Percentiles rank a stretch among this genome's conserved stretches.
Evolutionary conservation across 2,888 invertebrate genomes (phyloP).

Genomic region (Tetragonula carbonaria): DNA sequence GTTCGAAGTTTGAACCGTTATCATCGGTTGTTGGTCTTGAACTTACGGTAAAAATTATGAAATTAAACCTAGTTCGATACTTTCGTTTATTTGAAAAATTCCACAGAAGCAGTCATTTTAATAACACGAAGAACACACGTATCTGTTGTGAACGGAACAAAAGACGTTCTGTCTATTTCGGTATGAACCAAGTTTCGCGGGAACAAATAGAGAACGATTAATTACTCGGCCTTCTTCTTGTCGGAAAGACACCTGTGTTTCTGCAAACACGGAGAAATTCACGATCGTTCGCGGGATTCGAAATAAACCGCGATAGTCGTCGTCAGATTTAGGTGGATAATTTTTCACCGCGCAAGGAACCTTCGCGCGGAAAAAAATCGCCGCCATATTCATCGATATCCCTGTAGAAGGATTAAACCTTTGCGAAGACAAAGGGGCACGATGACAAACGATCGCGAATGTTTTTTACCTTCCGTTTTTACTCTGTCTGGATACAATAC

Average conservation of each 20-base stretch:
- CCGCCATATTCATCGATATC: conserved; percentile 4
- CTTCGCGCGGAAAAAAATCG: neutral
- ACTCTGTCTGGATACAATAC: conserved; percentile 1
- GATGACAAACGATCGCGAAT: conserved; percentile 29
- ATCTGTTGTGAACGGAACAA: no score
- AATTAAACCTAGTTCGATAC: no score
- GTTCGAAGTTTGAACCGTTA: no score
- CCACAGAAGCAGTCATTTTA: no score
- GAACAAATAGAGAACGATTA: neutral
- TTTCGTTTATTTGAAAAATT: no score
- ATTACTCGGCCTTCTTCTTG: neutral
- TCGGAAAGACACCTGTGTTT: neutral
- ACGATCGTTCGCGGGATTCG: no score
- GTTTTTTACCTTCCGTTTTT: conserved; percentile 1
- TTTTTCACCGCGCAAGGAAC: conserved; percentile 11
- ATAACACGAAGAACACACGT: no score
- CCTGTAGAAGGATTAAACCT: conserved; percentile 35
- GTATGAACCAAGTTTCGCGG: no score
- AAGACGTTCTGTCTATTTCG: no score
- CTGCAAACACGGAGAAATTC: neutral
- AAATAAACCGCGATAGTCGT: neutral
- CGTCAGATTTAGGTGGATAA: conserved; percentile 3
- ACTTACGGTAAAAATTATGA: no score
- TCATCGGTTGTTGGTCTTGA: no score
- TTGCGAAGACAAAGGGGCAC: conserved; percentile 16